These are phyloP conservation scores for Heterodera carotae DNA, from an alignment of 1,140 invertebrate genomes.

Conservation along the genomic window DNA sequence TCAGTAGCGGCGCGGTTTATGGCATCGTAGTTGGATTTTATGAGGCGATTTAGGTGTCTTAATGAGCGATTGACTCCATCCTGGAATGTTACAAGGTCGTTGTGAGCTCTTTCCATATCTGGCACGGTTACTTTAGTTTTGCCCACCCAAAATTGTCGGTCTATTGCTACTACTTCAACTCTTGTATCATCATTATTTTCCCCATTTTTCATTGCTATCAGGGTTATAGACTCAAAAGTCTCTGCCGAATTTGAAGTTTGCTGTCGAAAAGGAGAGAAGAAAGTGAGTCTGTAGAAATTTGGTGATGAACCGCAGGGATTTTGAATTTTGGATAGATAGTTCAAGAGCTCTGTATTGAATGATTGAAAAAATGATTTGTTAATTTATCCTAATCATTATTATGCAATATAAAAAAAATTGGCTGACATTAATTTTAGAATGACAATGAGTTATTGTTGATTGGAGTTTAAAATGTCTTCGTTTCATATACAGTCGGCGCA, in stretches of 20 bases:
- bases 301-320: background rate
- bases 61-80: constrained; percentile 1
- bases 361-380: background rate
- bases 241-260: background rate
- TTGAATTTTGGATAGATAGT: background rate
- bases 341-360: background rate
- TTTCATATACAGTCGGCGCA: no score
- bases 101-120: background rate
- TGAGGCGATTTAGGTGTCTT: background rate
- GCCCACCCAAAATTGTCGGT: background rate
- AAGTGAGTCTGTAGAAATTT: background rate
- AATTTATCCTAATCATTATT: background rate
- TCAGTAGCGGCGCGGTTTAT: background rate
- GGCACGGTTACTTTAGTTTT: background rate
- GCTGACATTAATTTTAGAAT: no score
- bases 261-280: no score
- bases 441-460: no score
- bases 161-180: background rate
- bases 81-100: background rate
- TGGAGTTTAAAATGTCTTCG: no score
- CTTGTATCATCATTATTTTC: background rate
- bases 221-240: constrained; percentile 14
- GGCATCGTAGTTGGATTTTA: background rate
- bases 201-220: background rate
- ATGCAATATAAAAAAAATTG: background rate